Evolutionary conservation across 2,888 invertebrate genomes (phyloP), one percentile per base, ranked within the genome.

Genomic region (Peribatodes rhomboidaria): DNA sequence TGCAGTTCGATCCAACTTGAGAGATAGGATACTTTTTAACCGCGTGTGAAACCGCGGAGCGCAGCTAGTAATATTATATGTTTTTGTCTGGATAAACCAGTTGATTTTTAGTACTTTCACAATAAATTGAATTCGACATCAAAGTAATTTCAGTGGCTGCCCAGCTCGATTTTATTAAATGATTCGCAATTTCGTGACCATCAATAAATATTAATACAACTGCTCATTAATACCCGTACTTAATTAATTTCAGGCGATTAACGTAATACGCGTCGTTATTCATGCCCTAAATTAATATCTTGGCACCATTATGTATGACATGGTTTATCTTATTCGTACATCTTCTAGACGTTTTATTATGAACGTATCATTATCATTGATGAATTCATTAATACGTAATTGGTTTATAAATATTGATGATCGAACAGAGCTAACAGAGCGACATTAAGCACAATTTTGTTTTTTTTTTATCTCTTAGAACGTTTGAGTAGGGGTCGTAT

Each of bases 201-300:
- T 54, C 27, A 58, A 46, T 58, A 58, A 61, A 46, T 57, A 63
- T 63, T 57, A 44, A 53, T 63, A 53, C 35, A 41, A 42, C 49
- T 50, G 46, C 41, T 42, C 61, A 52, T 61, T 61, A 57, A 37
- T 53, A 27, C 44, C 18, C 27, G 35, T 39, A 31, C 41, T 42
- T 59, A 64, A 59, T 64, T 64, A 64, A 64, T 55, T 59, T 55
- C 59, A 59, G 54, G 44, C 54, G 54, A 59, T 64, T 64, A 64
- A 49, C 54, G 53, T 64, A 59, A 59, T 59, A 18, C 55, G 13
- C 42, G 20, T 16, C 31, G 39, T 64, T 55, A 64, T 64, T 64
- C 59, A 64, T 50, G 41, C 2, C 41, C 54, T 42, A 59, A 64
- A 64, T 64, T 58, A 64, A 55, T 64, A 64, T 44, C 59, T 55